A percentile compares a stretch with the other conserved stretches of the same genome.
Conservation (phyloP, 1,140 invertebrate genomes). For the Vanessa tameamea region DNA sequence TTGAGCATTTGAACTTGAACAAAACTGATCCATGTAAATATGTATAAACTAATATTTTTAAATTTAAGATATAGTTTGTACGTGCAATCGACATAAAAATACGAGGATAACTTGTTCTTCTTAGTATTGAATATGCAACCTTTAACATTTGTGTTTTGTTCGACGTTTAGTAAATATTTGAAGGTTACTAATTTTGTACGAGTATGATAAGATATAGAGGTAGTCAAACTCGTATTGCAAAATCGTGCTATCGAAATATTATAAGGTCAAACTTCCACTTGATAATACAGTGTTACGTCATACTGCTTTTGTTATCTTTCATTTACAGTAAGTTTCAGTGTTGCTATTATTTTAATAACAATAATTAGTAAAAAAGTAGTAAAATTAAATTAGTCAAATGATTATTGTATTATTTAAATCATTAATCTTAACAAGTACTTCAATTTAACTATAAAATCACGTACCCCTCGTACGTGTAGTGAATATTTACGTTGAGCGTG, state of each 20-base stretch:
- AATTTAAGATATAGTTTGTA: too few relatives aligned
- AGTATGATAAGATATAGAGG: constrained; percentile 42
- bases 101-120: not conserved
- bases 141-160: constrained; percentile 15
- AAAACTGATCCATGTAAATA: too few relatives aligned
- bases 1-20: too few relatives aligned
- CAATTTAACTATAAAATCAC: constrained; percentile 7
- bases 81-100: not conserved
- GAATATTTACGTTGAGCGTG: constrained; percentile 10
- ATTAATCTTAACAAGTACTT: not conserved
- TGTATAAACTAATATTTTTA: too few relatives aligned
- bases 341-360: not conserved
- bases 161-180: constrained; percentile 28
- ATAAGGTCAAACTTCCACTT: constrained; percentile 34
- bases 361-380: not conserved
- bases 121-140: constrained; percentile 11
- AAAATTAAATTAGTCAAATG: not conserved
- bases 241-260: constrained; percentile 32
- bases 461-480: not conserved
- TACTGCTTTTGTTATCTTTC: not conserved
- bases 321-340: not conserved
- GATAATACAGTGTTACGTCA: constrained; percentile 22
- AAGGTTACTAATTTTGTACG: constrained; percentile 33
- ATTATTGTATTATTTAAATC: not conserved
- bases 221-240: constrained; percentile 40